These are phyloP conservation scores for Chloebia gouldiae DNA, from an alignment of 2,113 vertebrate genomes.

Conservation along the genomic window DNA sequence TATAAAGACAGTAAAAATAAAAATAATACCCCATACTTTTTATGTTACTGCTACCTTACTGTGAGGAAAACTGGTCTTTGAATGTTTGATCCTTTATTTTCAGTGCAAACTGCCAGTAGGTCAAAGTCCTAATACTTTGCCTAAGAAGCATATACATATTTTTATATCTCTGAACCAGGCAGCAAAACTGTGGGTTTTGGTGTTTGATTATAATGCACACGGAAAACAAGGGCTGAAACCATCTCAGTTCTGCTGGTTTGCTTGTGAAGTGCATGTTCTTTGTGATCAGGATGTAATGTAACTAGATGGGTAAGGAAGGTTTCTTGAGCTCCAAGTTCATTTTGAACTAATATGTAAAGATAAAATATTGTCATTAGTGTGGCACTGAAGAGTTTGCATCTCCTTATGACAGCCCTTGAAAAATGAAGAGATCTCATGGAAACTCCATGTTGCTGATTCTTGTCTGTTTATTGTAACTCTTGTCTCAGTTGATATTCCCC, in stretches of 20 bases:
- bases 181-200: neutral
- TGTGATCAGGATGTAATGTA: neutral
- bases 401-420: neutral
- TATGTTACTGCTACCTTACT: neutral
- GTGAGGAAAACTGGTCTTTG: neutral
- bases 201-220: neutral
- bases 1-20: neutral
- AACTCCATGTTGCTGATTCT: neutral
- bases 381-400: neutral
- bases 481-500: neutral
- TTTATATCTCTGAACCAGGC: neutral
- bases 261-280: neutral
- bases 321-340: neutral
- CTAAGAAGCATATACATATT: neutral
- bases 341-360: neutral
- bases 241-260: neutral
- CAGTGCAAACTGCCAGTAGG: neutral
- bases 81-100: neutral
- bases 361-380: neutral
- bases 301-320: fast-evolving
- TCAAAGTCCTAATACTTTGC: neutral
- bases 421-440: neutral
- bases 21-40: neutral
- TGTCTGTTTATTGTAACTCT: neutral
- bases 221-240: neutral